Percentiles rank a stretch among this genome's conserved stretches.
phyloP scores from a whole-genome alignment of 2,113 vertebrate species.

The Crotalus horridus region DNA sequence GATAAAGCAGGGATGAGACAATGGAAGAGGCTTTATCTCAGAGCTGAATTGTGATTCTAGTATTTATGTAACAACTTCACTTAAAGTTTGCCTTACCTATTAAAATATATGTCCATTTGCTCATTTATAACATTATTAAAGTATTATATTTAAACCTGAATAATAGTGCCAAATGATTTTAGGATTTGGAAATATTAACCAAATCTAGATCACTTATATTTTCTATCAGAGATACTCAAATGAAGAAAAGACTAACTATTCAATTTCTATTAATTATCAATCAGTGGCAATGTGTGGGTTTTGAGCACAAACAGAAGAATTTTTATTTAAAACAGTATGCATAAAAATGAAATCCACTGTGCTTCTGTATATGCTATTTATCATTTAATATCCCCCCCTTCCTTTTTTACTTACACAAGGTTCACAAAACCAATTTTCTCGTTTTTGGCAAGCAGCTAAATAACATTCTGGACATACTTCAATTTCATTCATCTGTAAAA shows the following conservation, averaged over 20 bases:
- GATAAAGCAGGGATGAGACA: background rate
- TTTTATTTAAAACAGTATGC: background rate
- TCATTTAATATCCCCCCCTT: background rate
- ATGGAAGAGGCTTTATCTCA: background rate
- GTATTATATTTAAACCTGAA: background rate
- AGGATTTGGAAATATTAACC: background rate
- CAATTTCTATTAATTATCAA: background rate
- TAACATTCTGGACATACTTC: constrained; percentile 99
- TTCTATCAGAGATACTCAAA: background rate
- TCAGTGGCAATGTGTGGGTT: background rate
- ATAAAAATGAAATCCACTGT: background rate
- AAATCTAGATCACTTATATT: background rate
- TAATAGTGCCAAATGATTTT: background rate
- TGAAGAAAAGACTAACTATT: background rate
- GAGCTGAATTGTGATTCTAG: background rate
- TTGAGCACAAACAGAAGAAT: background rate
- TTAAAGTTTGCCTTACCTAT: background rate
- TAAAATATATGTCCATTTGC: background rate
- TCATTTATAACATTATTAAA: background rate
- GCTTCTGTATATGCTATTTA: background rate
- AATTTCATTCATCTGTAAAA: constrained; percentile 96
- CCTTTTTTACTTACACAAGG: constrained; percentile 86
- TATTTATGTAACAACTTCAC: background rate
- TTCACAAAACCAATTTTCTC: constrained; percentile 99
- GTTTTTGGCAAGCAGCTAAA: constrained; percentile 97